A percentile compares a stretch with the other conserved stretches of the same genome.
phyloP scores from a whole-genome alignment of 2,888 invertebrate species.

The Nemapogon koenigi region DNA sequence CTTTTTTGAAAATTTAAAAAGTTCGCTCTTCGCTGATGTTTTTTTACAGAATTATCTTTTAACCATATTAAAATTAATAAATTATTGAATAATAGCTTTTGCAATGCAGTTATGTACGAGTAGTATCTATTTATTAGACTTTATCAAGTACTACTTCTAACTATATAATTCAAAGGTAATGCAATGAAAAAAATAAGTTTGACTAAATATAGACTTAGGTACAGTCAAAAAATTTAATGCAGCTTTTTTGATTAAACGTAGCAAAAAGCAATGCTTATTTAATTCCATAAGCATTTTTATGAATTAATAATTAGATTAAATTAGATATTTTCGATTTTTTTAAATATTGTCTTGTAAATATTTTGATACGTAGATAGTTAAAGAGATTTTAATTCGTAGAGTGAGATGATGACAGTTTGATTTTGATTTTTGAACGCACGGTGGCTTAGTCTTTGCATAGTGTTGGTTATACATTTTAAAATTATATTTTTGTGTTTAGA shows the following conservation, averaged over 20 bases:
- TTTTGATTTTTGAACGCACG: conserved; percentile 9
- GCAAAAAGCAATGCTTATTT: conserved; percentile 1
- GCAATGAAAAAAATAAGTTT: no score
- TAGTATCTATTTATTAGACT: no score
- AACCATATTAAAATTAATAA: no score
- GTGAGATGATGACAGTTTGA: conserved; percentile 4
- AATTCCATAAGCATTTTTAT: conserved; percentile 2
- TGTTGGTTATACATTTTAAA: not conserved
- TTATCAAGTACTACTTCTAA: no score
- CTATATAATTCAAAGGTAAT: no score
- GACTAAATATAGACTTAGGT: no score
- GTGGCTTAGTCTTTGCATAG: not conserved
- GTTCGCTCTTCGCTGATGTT: no score
- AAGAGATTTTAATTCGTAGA: conserved; percentile 2
- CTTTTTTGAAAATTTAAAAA: no score
- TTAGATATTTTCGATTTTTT: not conserved
- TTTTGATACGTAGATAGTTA: not conserved
- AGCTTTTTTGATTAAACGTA: not conserved
- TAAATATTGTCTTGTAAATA: not conserved
- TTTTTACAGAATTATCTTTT: no score
- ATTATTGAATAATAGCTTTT: no score
- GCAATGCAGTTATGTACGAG: no score
- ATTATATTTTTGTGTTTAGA: conserved; percentile 66
- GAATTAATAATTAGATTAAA: not conserved
- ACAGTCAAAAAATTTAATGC: no score